Base-by-base conservation (phyloP, 2,113 vertebrate species). In the Oryzias melastigma region DNA sequence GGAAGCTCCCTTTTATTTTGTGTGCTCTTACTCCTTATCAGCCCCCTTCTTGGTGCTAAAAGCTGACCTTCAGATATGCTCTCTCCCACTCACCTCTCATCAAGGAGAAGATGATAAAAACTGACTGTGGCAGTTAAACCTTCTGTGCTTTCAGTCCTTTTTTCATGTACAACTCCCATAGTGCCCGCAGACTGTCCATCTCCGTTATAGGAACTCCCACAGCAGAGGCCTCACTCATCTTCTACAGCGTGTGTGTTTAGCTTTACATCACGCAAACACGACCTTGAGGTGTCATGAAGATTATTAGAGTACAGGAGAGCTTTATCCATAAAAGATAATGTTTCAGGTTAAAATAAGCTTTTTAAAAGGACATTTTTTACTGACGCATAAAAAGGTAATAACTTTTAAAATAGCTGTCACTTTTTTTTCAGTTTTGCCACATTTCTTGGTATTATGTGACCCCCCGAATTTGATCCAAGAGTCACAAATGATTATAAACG, bases 11-110 rank as follows among this genome's bases (percentile, higher is more conserved):
- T 69, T 64, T 73, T 20, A 53, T 68, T 52, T 27, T 16, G 35
- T 59, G 50, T 58, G 19, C 65, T 54, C 62, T 58, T 27, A 56
- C 55, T 61, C 58, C 67, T 83, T 88, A 89, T 89, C 86, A 66
- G 76, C 49, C 59, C 53, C 42, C 52, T n/a, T 58, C 71, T 66
- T n/a, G 19, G 55, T 53, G 72, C 79, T 72, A 65, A 84, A 76
- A 52, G 70, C 65, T 87, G 83, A 87, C 86, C 86, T 88, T 84
- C 74, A 85, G 60, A 78, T 74, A 80, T 60, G 74, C 76, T 76
- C 5, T 51, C 65, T 52, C 52, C 71, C 71, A 43, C 78, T 66
- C 71, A 57, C 53, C 56, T 53, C 70, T 81, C 84, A 89, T 88
- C 84, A 85, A 83, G 86, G 78, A 61, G 41, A 52, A 44, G 47